Evolutionary conservation across 1,140 invertebrate genomes (phyloP).

Genomic region (Temnothorax longispinosus): DNA sequence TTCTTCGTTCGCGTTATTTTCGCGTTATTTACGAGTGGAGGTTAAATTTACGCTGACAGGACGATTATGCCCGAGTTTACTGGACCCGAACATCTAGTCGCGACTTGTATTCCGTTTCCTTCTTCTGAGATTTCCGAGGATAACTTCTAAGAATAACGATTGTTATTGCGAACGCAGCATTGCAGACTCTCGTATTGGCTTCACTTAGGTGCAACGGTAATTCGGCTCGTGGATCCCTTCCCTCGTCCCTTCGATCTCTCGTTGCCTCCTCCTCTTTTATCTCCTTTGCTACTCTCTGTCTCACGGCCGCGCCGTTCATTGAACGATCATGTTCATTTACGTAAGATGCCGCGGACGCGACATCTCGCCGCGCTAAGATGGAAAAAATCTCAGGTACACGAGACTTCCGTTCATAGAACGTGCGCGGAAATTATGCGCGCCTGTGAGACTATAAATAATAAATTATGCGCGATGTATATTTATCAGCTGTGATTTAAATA

Average conservation of each 20-base stretch:
- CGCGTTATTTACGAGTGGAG: constrained; percentile 6
- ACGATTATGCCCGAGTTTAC: constrained; percentile 7
- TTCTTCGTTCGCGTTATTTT: background rate
- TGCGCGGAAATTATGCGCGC: constrained; percentile 28
- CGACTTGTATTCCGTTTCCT: constrained; percentile 15
- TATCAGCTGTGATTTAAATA: constrained; percentile 48
- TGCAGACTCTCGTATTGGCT: constrained; percentile 74
- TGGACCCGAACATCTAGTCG: constrained; percentile 5
- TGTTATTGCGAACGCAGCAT: constrained; percentile 72
- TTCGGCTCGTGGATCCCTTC: constrained; percentile 40
- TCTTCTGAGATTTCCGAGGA: constrained; percentile 25
- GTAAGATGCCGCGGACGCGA: constrained; percentile 12
- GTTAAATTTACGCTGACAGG: constrained; percentile 27
- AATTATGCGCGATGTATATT: constrained; percentile 55
- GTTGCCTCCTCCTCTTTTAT: constrained; percentile 52
- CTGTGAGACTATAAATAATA: constrained; percentile 28
- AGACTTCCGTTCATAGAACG: constrained; percentile 15
- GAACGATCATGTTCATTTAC: constrained; percentile 45
- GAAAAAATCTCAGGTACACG: constrained; percentile 14
- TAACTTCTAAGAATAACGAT: constrained; percentile 37
- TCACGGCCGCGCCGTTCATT: constrained; percentile 20
- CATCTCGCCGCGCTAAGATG: background rate
- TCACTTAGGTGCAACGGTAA: constrained; percentile 79
- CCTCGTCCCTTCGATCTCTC: background rate
- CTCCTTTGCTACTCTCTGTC: constrained; percentile 2